Evolutionary conservation across 2,113 vertebrate species (phyloP), one percentile per base, ranked within the genome.

Genomic region (Hippocampus barbouri): DNA sequence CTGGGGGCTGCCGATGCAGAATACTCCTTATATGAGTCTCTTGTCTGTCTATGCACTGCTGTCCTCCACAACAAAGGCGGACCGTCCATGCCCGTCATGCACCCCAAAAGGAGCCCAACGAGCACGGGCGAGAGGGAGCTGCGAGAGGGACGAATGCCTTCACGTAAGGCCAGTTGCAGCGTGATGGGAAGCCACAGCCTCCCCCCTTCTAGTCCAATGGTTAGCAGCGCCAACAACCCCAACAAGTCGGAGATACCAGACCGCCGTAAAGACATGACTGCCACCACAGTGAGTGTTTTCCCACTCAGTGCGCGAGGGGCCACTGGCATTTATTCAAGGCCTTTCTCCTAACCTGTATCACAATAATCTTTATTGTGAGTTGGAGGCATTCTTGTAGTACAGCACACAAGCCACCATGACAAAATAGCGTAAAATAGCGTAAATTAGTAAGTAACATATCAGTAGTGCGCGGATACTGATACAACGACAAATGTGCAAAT

Each of bases 241-340:
- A 97, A 97, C 90, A 96, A 97, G 84, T 92, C 95, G 0, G 96
- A 97, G 89, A 97, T 96, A 84, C 96, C 96, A 0, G 96, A 97
- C 74, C 92, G 95, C 62, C 93, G 95, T 87, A 96, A 96, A 89
- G 96, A 96, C 80, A 93, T 94, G 77, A 90, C 91, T 0, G 93
- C 94, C 75, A 94, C 94, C 73, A 95, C 95, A 4, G 96, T 97
- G 81, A 93, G 93, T 65, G 25, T 67, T 5, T 0, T 14, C 5
- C 5, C 20, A 40, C 41, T 3, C 0, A 57, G 14, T 21, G 23
- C 12, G n/a, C 11, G 10, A 27, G 56, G 1, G 3, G 12, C 56
- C 9, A 14, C 56, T 27, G 23, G 5, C 4, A 14, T 25, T 59
- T 41, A 59, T 43, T 54, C 51, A 54, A 54, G 4, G 4, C 4